Conservation (phyloP, 2,113 vertebrate species). For the Engystomops pustulosus region DNA sequence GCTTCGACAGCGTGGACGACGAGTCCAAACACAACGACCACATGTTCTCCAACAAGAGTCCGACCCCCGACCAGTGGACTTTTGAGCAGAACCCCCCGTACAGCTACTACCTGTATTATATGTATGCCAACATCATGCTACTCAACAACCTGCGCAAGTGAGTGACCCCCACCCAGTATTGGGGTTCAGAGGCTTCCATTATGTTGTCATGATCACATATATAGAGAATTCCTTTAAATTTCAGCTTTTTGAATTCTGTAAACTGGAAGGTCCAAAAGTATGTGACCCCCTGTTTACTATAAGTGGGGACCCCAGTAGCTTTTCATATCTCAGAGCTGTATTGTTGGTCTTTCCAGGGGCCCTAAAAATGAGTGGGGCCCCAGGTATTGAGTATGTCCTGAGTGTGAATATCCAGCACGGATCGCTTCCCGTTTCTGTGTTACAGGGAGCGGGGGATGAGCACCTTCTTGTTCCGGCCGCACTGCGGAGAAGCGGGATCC, state of each 20-base stretch:
- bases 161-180: slow-evolving; percentile 61
- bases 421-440: neutral
- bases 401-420: too few relatives aligned
- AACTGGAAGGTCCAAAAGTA: neutral
- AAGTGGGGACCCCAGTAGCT: too few relatives aligned
- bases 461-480: slow-evolving; percentile 94
- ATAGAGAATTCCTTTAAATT: neutral
- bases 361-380: too few relatives aligned
- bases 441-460: slow-evolving; percentile 89
- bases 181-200: too few relatives aligned
- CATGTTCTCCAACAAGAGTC: slow-evolving; percentile 94
- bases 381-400: too few relatives aligned
- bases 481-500: slow-evolving; percentile 97
- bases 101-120: slow-evolving; percentile 96
- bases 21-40: slow-evolving; percentile 98
- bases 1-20: slow-evolving; percentile 98
- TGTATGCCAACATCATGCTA: slow-evolving; percentile 98
- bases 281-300: neutral
- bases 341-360: too few relatives aligned
- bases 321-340: too few relatives aligned
- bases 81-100: slow-evolving; percentile 92
- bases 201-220: too few relatives aligned
- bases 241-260: neutral
- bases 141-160: slow-evolving; percentile 96
- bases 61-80: slow-evolving; percentile 90